Base-by-base conservation (phyloP, 2,113 vertebrate species). In the Tretioscincus oriximinensis region DNA sequence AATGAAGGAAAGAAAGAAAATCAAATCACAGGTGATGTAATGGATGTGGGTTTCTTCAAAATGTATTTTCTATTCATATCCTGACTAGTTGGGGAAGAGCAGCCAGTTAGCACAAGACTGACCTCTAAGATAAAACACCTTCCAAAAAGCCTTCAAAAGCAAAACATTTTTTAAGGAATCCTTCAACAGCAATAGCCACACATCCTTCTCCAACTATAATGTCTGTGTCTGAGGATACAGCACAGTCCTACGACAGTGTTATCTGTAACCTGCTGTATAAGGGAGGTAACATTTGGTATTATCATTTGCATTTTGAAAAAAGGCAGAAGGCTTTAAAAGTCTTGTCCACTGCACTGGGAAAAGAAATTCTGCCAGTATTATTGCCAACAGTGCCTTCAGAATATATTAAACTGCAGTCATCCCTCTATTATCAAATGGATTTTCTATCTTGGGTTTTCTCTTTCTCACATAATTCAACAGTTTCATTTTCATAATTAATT, bases 401-500 rank as follows among this genome's bases (percentile, higher is more conserved):
- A 16, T 86, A 69, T 73, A 77, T 80, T 84, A 81, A 92, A 75
- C 82, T 73, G 66, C 85, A 87, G 87, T 78, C 82, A 84, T 78
- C 49, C 54, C 81, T 84, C 86, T 71, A 35, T 81, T 86, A 88
- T 73, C 72, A 80, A 86, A 87, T 89, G 68, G 49, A 76, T 88
- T 89, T 86, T 85, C 81, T 82, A 90, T 85, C 89, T 88, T 88
- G 35, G 74, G 84, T 66, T 88, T 87, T 87, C 65, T 86, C 74
- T 88, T 81, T 89, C 81, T 81, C 24, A 54, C 88, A 85, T 2
- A 76, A 80, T 74, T 87, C 60, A 73, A 12, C 72, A 89, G 86
- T 85, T 88, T 89, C 81, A 76, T 90, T 80, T 88, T 88, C 81
- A 90, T 91, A 90, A 92, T 92, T 92, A 92, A 92, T 93, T 92